Evolutionary conservation across 2,888 invertebrate genomes (phyloP).

Genomic region (Cecidostiba fungosa): DNA sequence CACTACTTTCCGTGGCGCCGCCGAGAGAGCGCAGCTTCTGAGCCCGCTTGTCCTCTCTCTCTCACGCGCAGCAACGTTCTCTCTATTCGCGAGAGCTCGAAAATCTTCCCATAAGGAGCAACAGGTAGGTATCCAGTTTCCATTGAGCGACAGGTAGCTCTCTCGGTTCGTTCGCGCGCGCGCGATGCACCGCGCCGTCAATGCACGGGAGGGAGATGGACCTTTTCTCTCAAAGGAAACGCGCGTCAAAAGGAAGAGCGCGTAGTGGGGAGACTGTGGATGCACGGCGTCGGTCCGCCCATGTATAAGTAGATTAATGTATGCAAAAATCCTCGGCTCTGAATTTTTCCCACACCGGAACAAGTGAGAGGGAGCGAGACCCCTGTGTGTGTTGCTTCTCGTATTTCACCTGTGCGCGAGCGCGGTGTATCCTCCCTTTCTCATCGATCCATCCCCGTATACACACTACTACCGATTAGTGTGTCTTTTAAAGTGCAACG

Average conservation of each 20-base stretch:
- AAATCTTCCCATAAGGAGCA: conserved; percentile 76
- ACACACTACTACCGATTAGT: conserved; percentile 55
- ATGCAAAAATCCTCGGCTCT: conserved; percentile 75
- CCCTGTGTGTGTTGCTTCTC: conserved; percentile 64
- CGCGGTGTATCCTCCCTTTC: conserved; percentile 63
- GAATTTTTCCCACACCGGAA: conserved; percentile 77
- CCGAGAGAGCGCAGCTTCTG: conserved; percentile 11
- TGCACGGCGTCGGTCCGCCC: conserved; percentile 59
- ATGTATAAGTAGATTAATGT: conserved; percentile 76
- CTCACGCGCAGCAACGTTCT: conserved; percentile 26
- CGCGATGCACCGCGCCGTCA: conserved; percentile 9
- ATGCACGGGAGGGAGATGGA: conserved; percentile 24
- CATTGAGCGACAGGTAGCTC: conserved; percentile 78
- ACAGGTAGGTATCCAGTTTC: conserved; percentile 79
- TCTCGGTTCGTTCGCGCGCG: conserved; percentile 58
- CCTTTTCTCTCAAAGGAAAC: conserved; percentile 59
- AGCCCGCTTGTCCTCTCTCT: conserved; percentile 28
- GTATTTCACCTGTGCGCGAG: conserved; percentile 76
- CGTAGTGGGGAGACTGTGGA: conserved; percentile 47
- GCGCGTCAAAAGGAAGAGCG: conserved; percentile 56
- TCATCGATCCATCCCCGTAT: conserved; percentile 56
- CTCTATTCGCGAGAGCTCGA: conserved; percentile 58
- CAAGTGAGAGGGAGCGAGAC: conserved; percentile 71
- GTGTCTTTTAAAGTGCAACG: conserved; percentile 53
- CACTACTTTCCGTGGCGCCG: conserved; percentile 35